Evolutionary conservation across 2,888 invertebrate genomes (phyloP), one percentile per base, ranked within the genome.

Genomic region (Leptothorax acervorum): DNA sequence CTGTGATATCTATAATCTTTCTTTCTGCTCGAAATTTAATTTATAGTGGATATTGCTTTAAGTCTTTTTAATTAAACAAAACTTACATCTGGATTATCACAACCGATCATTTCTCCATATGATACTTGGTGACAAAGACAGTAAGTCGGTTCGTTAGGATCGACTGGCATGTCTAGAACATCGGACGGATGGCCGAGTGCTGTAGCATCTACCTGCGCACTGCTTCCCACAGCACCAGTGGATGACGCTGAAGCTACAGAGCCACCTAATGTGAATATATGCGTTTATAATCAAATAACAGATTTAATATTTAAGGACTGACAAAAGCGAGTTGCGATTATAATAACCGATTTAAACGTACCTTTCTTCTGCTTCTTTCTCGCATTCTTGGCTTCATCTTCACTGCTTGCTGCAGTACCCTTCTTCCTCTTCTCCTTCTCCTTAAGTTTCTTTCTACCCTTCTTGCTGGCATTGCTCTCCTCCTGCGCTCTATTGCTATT

Each of bases 121-220:
- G 99, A 99, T 73, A 98, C 98, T 96, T 99, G 99, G 95, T 99
- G 99, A 93, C 99, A 99, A 57, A 99, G 96, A 95, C 99, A 99
- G 94, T 99, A 99, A 0, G 99, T 99, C 0, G 99, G 99, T 94
- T 99, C 99, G 94, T 99, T 99, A 0, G 99, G 99, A 96, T 99
- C 98, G 0, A 98, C 98, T 0, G 98, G 98, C 98, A 98, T 98
- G 90, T 98, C 98, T 55, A 98, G 95, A 15, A 98, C 98, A 94
- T 98, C 99, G 88, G 99, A 98, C 0, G 98, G 98, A 95, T 98
- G 98, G 1, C 98, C 96, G 93, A 96, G 90, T 6, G 93, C 91
- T 63, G 90, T 92, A 0, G 93, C 89, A 74, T 94, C 94, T 5
- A 93, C 93, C 79, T 95, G 94, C 0, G 94, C 93, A 12, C 94